Evolutionary conservation across 1,140 invertebrate genomes (phyloP).

Genomic region (Coelopa frigida): DNA sequence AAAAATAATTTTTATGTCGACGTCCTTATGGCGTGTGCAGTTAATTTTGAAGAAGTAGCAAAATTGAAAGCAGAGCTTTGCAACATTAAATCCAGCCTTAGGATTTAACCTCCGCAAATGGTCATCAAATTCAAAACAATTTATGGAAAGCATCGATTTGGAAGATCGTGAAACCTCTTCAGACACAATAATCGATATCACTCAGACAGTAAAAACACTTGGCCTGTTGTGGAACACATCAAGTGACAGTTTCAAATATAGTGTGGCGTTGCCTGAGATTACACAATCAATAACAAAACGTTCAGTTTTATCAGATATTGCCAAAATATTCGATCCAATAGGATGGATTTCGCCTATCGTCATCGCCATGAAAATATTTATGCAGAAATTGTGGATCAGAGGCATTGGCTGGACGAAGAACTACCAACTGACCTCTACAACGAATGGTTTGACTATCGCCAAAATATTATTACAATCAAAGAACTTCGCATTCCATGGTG

Average conservation of each 20-base stretch:
- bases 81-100: conserved; percentile 9
- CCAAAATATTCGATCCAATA: conserved; percentile 34
- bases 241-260: conserved; percentile 2
- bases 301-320: conserved; percentile 34
- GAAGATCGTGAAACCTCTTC: background rate
- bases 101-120: conserved; percentile 28
- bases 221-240: conserved; percentile 2
- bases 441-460: conserved; percentile 18
- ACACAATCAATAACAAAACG: conserved; percentile 31
- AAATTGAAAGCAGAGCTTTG: background rate
- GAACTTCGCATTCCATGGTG: conserved; percentile 6
- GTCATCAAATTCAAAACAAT: conserved; percentile 16
- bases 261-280: background rate
- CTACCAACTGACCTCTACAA: conserved; percentile 15
- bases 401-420: conserved; percentile 33
- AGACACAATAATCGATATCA: background rate
- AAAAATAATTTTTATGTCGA: conserved; percentile 9
- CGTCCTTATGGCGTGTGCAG: conserved; percentile 5
- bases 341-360: conserved; percentile 37
- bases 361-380: conserved; percentile 36
- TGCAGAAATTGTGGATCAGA: conserved; percentile 39
- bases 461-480: conserved; percentile 15
- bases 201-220: conserved; percentile 6
- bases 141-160: conserved; percentile 4
- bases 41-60: background rate